Evolutionary conservation across 2,888 invertebrate species (phyloP).

Genomic region (Stenodera caucasica): DNA sequence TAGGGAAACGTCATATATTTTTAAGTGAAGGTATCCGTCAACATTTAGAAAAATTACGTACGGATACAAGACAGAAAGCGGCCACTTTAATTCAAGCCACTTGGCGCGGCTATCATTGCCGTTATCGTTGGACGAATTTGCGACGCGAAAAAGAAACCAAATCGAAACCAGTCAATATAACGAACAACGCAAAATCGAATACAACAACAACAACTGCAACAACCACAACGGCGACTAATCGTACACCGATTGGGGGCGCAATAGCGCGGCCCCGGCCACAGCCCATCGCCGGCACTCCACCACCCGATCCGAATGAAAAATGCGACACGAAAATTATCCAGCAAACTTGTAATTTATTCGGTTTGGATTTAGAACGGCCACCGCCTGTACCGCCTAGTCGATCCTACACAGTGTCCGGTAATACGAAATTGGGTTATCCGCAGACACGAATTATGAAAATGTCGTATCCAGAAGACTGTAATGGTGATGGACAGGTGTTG

Average conservation of each 20-base stretch:
- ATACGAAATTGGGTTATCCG: slow-evolving; percentile 89
- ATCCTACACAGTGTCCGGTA: slow-evolving; percentile 87
- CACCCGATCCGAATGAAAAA: slow-evolving; percentile 81
- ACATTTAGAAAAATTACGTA: slow-evolving; percentile 81
- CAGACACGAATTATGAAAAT: slow-evolving; percentile 90
- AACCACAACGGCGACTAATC: slow-evolving; percentile 32
- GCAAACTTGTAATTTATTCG: slow-evolving; percentile 87
- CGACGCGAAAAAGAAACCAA: slow-evolving; percentile 48
- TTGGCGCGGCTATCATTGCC: slow-evolving; percentile 80
- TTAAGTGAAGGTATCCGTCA: slow-evolving; percentile 91
- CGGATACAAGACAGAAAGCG: slow-evolving; percentile 75
- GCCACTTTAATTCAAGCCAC: slow-evolving; percentile 82
- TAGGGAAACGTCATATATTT: slow-evolving; percentile 92
- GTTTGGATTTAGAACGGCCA: slow-evolving; percentile 86
- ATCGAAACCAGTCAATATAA: slow-evolving; percentile 25
- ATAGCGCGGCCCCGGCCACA: slow-evolving; percentile 78
- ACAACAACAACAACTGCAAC: slow-evolving; percentile 30
- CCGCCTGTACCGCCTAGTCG: slow-evolving; percentile 91
- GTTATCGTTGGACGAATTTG: slow-evolving; percentile 67
- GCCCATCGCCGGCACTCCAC: slow-evolving; percentile 85
- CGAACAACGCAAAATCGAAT: slow-evolving; percentile 22
- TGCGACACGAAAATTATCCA: slow-evolving; percentile 88
- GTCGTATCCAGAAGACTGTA: slow-evolving; percentile 70
- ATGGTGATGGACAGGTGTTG: slow-evolving; percentile 63
- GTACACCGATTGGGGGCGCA: slow-evolving; percentile 54